Evolutionary conservation across 53 echinoderm and acorn worm genomes (phyloP).

Genomic region (Paracentrotus lividus): DNA sequence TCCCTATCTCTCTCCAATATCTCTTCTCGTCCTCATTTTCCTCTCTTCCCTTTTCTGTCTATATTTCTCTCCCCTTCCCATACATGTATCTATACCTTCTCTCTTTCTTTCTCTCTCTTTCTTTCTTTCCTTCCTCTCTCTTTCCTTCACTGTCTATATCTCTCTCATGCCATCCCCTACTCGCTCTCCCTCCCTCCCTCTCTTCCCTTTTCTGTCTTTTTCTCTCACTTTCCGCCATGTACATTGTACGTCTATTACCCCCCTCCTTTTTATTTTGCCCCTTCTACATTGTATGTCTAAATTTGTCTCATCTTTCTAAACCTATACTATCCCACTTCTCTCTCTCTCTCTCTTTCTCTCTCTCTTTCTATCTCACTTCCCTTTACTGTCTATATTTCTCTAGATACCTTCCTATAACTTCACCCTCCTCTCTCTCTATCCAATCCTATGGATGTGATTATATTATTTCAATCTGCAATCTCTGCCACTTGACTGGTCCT

Average conservation of each 20-base stretch:
- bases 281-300: too few species aligned
- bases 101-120: not conserved
- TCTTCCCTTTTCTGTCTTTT: not conserved
- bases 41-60: not conserved
- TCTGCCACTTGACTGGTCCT: not conserved
- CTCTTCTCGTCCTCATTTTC: not conserved
- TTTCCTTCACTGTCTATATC: too few species aligned
- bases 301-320: too few species aligned
- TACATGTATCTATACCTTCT: not conserved
- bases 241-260: not conserved
- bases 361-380: not conserved
- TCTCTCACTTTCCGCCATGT: not conserved
- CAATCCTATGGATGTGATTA: not conserved
- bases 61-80: not conserved
- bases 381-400: not conserved
- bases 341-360: not conserved
- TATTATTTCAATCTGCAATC: conserved; percentile 32
- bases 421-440: not conserved
- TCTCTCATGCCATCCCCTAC: not conserved
- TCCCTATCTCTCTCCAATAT: not conserved
- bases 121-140: not conserved
- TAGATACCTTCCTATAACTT: not conserved
- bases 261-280: not conserved
- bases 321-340: too few species aligned
- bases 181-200: not conserved